Conservation (phyloP, 1,140 invertebrate genomes). For the Drosophila kikkawai region DNA sequence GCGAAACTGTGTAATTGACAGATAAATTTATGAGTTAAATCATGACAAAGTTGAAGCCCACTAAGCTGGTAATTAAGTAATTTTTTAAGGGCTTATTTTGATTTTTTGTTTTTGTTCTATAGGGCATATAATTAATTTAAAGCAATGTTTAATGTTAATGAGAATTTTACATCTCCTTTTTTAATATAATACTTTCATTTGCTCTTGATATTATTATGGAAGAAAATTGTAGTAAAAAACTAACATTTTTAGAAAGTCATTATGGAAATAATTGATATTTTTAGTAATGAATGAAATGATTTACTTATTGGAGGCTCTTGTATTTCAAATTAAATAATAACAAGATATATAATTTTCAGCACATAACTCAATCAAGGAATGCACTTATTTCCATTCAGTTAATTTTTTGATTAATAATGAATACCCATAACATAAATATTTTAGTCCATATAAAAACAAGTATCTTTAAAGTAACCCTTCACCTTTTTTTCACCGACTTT, state of each 20-base stretch:
- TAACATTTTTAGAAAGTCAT: background rate
- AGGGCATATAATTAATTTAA: background rate
- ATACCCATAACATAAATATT: too few species aligned
- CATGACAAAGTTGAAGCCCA: background rate
- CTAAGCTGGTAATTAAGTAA: background rate
- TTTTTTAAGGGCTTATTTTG: slow-evolving; percentile 2
- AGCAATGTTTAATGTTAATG: background rate
- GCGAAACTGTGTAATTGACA: slow-evolving; percentile 5
- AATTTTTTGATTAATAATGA: background rate
- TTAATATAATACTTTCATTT: background rate
- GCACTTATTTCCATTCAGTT: background rate
- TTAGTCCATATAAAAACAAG: too few species aligned
- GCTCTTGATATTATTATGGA: background rate
- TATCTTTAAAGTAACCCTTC: background rate
- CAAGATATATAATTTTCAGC: too few species aligned
- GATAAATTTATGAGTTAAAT: slow-evolving; percentile 20
- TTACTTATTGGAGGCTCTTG: background rate
- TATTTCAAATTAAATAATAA: background rate
- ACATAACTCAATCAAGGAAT: too few species aligned
- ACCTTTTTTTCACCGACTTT: background rate
- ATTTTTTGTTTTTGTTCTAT: background rate
- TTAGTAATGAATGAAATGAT: background rate
- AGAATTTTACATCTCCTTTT: background rate
- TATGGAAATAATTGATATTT: background rate
- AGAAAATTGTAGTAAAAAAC: background rate